Base-by-base conservation (phyloP, 1,140 invertebrate genomes). In the Drosophila mojavensis region DNA sequence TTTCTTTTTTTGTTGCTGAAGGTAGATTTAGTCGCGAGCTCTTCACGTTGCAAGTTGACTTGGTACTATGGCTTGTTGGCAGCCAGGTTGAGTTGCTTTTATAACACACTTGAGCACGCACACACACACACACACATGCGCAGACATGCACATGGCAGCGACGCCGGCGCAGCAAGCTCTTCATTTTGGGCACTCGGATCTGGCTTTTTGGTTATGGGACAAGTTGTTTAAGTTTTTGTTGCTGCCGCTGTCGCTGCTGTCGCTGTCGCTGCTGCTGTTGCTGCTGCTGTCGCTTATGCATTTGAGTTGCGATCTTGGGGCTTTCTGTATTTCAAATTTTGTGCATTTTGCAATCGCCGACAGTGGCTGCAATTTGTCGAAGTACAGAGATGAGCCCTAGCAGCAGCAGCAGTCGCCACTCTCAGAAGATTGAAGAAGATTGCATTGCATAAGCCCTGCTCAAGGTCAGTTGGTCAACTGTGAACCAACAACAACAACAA, bases 21-120 rank as follows among this genome's bases (percentile, higher is more conserved):
- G 33, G 20, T 24, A n/a, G 33, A n/a, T 24, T 7, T 2, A 43
- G 20, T 24, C 74, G 70, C 59, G 75, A 65, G 78, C 66, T 89
- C 70, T 90, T 82, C 79, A 76, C 80, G 78, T 71, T 89, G 81
- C 85, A 81, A 89, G 84, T 80, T 17, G 69, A 81, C 80, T 89
- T 89, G 80, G 67, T 75, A 89, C 80, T 89, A 77, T 89, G 84
- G 85, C 76, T 81, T 58, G 85, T 71, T 90, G 70, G 69, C 78
- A 74, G 78, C 55, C 56, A 61, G 54, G 26, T 43, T 55, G 64
- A 58, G 64, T 72, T 79, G 85, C 80, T 89, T 89, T 89, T 89
- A 89, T 89, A 89, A 89, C 62, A 69, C 84, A 89, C 84, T 89
- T 90, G 84, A 88, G 62, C 26, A 45, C 53, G 53, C 62, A 51